These are phyloP conservation scores for Lates japonicus DNA, from an alignment of 2,797 vertebrate genomes.

Conservation along the genomic window DNA sequence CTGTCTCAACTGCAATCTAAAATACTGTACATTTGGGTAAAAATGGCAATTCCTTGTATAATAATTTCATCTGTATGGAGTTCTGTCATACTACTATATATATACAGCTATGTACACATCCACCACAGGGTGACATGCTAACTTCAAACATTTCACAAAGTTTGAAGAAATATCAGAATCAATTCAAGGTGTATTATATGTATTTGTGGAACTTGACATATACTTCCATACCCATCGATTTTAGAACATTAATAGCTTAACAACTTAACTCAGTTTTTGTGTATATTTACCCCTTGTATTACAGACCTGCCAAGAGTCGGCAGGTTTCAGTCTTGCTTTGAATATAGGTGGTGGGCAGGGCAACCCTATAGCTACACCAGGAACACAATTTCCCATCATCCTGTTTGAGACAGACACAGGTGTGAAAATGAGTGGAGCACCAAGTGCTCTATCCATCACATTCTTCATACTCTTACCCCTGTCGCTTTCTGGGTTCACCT, in stretches of 20 bases:
- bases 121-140: slow-evolving; percentile 17
- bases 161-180: neutral
- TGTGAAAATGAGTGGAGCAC: neutral
- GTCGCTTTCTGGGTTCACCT: neutral
- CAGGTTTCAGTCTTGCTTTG: neutral
- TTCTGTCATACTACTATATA: neutral
- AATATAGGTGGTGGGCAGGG: neutral
- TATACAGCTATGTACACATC: neutral
- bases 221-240: neutral
- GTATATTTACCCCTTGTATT: neutral
- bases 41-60: neutral
- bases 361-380: neutral
- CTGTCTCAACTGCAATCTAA: neutral
- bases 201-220: neutral
- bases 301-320: neutral
- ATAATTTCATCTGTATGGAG: neutral
- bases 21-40: neutral
- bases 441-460: neutral
- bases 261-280: neutral
- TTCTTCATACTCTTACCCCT: neutral
- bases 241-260: slow-evolving; percentile 1
- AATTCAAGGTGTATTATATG: neutral
- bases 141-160: neutral
- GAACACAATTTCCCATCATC: neutral
- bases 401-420: slow-evolving; percentile 1